A percentile compares a stretch with the other conserved stretches of the same genome.
Conservation (phyloP, 2,113 vertebrate species). For the Pristiophorus japonicus region DNA sequence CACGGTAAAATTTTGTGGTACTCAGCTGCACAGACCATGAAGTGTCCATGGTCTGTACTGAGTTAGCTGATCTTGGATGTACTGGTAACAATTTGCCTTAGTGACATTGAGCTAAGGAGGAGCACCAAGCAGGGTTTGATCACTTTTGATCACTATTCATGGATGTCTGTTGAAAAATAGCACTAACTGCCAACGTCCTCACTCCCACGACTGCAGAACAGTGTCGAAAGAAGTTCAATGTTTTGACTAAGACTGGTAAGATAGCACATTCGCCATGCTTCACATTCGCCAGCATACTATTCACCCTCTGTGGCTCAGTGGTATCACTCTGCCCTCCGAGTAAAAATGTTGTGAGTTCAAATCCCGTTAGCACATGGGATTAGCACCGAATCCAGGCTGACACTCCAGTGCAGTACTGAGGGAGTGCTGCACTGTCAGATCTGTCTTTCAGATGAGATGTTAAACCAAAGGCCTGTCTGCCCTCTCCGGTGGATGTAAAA, state of each 20-base stretch:
- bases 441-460: not conserved
- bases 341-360: not conserved
- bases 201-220: not conserved
- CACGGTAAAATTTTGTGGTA: not conserved
- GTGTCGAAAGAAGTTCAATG: not conserved
- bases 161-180: not conserved
- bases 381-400: not conserved
- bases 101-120: not conserved
- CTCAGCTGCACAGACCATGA: not conserved
- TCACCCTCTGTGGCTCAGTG: not conserved
- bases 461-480: not conserved
- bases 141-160: not conserved
- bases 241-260: not conserved
- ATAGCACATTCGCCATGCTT: not conserved
- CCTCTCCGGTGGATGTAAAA: not conserved
- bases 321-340: not conserved
- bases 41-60: not conserved
- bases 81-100: no score
- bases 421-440: not conserved
- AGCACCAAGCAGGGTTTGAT: not conserved
- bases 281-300: not conserved
- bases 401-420: not conserved
- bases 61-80: not conserved
- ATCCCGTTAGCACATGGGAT: not conserved
- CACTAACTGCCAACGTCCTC: not conserved